Evolutionary conservation across 2,113 vertebrate genomes (phyloP), one percentile per base, ranked within the genome.

Genomic region (Martes martes): DNA sequence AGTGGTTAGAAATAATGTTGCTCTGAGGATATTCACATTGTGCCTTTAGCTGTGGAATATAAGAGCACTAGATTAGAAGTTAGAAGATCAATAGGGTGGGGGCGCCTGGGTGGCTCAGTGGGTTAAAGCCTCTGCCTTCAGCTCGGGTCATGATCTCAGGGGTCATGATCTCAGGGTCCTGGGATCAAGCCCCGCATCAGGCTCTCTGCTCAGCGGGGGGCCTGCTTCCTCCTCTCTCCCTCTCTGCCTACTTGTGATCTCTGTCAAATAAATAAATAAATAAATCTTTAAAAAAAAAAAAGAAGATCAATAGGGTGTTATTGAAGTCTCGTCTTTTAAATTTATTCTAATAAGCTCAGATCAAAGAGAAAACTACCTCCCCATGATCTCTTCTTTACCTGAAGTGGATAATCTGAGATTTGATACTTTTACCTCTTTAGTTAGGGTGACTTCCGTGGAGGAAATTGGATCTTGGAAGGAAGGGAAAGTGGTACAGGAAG

Each of bases 381-480:
- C 45, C 11, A 39, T 67, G 18, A 89, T 82, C 23, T 95, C 11
- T 89, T 82, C 18, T 93, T 86, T 91, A 89, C 69, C 57, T 91
- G 74, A 89, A 89, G 89, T 47, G 15, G 57, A 50, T 26, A 96
- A 28, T 78, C 50, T 94, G 47, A 83, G 33, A 90, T 81, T 92
- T 92, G 33, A 50, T 86, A 89, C 28, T 85, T 92, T 78, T 82
- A 73, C 89, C 65, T 94, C n/a, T 91, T 94, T 97, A 88, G 80
- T 89, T 94, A 81, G 16, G 6, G n/a, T 89, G 28, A 86, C 14
- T 92, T 89, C 31, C 65, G 14, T 84, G 24, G 52, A 94, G 79
- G 45, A 92, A 94, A 86, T 11, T 67, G 61, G 9, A 89, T 78
- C 65, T 94, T 96, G 31, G 50, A 90, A 89, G 50, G 19, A 92